Percentiles rank a stretch among this genome's conserved stretches.
phyloP scores from a whole-genome alignment of 1,140 invertebrate species.

The Formica selysi region DNA sequence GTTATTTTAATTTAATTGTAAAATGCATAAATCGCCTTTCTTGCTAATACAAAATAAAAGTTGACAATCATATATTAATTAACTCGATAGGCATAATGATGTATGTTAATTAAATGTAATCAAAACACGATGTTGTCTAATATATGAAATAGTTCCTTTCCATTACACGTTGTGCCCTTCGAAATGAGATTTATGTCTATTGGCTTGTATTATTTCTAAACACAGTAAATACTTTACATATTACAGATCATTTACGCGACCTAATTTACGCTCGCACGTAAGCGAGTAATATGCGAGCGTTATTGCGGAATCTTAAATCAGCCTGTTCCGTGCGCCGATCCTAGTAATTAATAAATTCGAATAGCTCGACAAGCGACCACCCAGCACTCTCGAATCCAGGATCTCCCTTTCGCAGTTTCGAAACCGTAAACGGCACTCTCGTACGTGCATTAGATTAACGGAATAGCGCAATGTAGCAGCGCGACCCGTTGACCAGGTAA shows the following conservation, averaged over 20 bases:
- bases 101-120: conserved; percentile 8
- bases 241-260: conserved; percentile 33
- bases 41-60: neutral
- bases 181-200: neutral
- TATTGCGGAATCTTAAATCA: conserved; percentile 47
- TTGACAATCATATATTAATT: neutral
- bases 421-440: conserved; percentile 48
- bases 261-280: conserved; percentile 28
- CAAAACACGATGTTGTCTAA: neutral
- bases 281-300: conserved; percentile 12
- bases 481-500: conserved; percentile 58
- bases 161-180: neutral
- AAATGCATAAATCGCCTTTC: neutral
- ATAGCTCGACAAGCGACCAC: conserved; percentile 49
- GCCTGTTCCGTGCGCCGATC: conserved; percentile 17
- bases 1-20: neutral
- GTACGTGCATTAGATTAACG: conserved; percentile 60
- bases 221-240: conserved; percentile 28
- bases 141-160: neutral
- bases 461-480: conserved; percentile 51
- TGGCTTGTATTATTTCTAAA: neutral
- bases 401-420: conserved; percentile 36
- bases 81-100: neutral
- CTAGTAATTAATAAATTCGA: conserved; percentile 68
- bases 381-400: conserved; percentile 41